Evolutionary conservation across 2,113 vertebrate species (phyloP), one percentile per base, ranked within the genome.

Genomic region (Stomatorhinus ivindoensis): DNA sequence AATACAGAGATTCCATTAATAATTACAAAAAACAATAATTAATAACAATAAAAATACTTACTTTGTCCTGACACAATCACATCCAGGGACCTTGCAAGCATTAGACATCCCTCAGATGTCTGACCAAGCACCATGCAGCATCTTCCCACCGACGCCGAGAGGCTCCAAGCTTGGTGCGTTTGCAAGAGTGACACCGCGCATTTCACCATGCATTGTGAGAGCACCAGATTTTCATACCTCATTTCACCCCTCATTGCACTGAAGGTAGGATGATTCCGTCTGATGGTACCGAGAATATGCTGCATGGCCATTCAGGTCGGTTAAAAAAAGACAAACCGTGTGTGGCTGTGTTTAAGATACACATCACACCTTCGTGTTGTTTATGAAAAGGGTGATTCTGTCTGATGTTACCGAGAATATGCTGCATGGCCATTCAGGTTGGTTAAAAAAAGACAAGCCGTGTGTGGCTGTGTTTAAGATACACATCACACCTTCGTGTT

Each of bases 221-320:
- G 88, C 91, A 89, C 87, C 89, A 82, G 93, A 91, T 93, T 94
- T 95, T 93, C 94, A 90, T 94, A 92, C 94, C 94, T 92, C 92
- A 93, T 94, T 94, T 94, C 95, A 93, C 92, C 92, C 94, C 92
- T 94, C 93, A 94, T 92, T 93, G 94, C 92, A 93, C 90, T 48
- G 88, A 61, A 89, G 90, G 92, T 91, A 90, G 87, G 87, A 89
- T 90, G 92, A 93, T 94, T 94, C 92, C 94, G 89, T 90, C 90
- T 94, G 95, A 95, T 93, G 93, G 93, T 90, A 91, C 89, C 65
- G 90, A 90, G 3, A n/a, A 86, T 15, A 50, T 93, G 91, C 90
- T 91, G 88, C 86, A 42, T 42, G 73, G 27, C 65, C n/a, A 15
- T 27, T 73, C 65, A 1, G 55, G 65, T 9, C 19, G 53, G 53